Evolutionary conservation across 1,140 invertebrate species (phyloP), one percentile per base, ranked within the genome.

Genomic region (Antheraea mylitta): DNA sequence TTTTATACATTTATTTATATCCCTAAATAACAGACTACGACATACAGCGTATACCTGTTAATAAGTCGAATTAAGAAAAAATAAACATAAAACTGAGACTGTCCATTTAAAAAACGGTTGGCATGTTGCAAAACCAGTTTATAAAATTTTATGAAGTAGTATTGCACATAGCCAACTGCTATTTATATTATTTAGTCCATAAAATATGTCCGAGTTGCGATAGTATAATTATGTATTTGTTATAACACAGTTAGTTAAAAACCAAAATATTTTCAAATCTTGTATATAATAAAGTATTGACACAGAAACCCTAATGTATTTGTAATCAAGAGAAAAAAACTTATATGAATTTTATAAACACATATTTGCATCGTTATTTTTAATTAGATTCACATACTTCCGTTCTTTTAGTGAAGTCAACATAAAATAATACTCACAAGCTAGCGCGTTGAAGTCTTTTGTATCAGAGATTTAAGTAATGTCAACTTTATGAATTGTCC

Each of bases 401-500:
- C 22, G 11, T 53, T 53, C 11, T 53, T 6, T 13, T 10, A 48
- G 3, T 13, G 45, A 6, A 19, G 9, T 18, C 9, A 61, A 61
- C 30, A 22, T 60, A 30, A 30, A 30, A 10, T 16, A 11, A 61
- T 9, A 10, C 13, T 18, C 11, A 60, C 18, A n/a, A 5, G 45
- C 4, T 36, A 19, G 70, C 80, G 75, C 86, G 86, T 88, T 88
- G 80, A 88, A 79, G 79, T 86, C 86, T 86, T 86, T 88, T 86
- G 76, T 79, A 83, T 71, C 63, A 36, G 18, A 61, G 59, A 19
- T 66, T 64, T 68, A 45, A 70, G 66, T 66, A 58, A 18, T 38
- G 22, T 30, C 9, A 22, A 70, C 60, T 69, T 67, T 64, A 68
- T 70, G 61, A 73, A 74, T 70, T 64, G 68, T 22, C 7, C 22